These are phyloP conservation scores for Dasypolia templi DNA, from an alignment of 2,888 invertebrate genomes.

Conservation along the genomic window DNA sequence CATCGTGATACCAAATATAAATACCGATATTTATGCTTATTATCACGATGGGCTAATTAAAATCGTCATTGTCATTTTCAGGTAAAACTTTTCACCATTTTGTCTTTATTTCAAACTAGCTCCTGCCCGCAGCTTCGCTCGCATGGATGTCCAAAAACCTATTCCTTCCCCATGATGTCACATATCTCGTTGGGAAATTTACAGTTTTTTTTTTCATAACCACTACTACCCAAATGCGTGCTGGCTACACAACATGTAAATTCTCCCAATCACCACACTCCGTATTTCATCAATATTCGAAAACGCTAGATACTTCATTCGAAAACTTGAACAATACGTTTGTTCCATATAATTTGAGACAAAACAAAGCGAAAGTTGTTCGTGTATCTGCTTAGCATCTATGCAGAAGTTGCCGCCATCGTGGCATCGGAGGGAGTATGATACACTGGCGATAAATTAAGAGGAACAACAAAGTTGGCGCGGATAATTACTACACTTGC, in stretches of 20 bases:
- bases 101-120: not conserved
- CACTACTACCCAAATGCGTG: not conserved
- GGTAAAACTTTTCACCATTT: too few relatives aligned
- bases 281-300: constrained; percentile 14
- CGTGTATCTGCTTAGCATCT: constrained; percentile 74
- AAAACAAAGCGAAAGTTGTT: constrained; percentile 63
- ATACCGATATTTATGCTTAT: not conserved
- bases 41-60: not conserved
- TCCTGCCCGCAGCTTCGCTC: too few relatives aligned
- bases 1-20: not conserved
- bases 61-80: not conserved
- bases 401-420: constrained; percentile 62
- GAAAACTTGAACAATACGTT: constrained; percentile 62
- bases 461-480: constrained; percentile 80
- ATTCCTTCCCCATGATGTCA: too few relatives aligned
- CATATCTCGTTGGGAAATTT: too few relatives aligned
- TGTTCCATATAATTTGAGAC: constrained; percentile 59
- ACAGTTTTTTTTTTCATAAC: too few relatives aligned
- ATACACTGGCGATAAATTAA: constrained; percentile 82
- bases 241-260: not conserved
- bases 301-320: constrained; percentile 41
- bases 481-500: constrained; percentile 84
- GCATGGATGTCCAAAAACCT: too few relatives aligned
- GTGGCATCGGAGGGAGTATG: constrained; percentile 66
- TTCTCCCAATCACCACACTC: not conserved